Percentiles rank a stretch among this genome's conserved stretches.
Conservation (phyloP, 23 tunicate genomes). For the Ascidia mentula region DNA sequence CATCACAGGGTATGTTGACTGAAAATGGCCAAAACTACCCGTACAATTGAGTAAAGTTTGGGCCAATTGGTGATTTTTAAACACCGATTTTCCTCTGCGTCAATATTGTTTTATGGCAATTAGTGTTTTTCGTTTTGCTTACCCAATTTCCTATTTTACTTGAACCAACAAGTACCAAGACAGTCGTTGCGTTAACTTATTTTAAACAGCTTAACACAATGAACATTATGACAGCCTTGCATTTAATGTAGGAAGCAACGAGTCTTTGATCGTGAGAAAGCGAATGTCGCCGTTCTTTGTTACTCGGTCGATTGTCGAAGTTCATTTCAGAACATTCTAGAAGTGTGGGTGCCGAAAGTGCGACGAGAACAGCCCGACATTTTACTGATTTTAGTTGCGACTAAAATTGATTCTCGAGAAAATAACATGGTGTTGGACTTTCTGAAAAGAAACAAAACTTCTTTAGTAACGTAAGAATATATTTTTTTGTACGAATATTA, state of each 20-base stretch:
- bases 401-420: neutral
- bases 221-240: too few species aligned
- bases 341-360: neutral
- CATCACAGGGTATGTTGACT: too few species aligned
- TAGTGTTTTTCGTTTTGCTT: too few species aligned
- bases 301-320: neutral
- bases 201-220: too few species aligned
- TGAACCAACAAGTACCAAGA: too few species aligned
- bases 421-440: neutral
- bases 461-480: neutral
- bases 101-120: too few species aligned
- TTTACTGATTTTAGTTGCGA: neutral
- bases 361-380: neutral
- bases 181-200: too few species aligned
- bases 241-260: neutral
- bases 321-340: neutral
- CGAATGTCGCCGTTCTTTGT: neutral
- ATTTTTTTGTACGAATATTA: neutral
- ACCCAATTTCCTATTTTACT: too few species aligned
- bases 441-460: neutral
- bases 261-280: neutral
- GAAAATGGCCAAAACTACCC: too few species aligned
- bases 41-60: too few species aligned
- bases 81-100: too few species aligned
- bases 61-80: too few species aligned